Evolutionary conservation across 2,888 invertebrate genomes (phyloP).

Genomic region (Cinara cedri): DNA sequence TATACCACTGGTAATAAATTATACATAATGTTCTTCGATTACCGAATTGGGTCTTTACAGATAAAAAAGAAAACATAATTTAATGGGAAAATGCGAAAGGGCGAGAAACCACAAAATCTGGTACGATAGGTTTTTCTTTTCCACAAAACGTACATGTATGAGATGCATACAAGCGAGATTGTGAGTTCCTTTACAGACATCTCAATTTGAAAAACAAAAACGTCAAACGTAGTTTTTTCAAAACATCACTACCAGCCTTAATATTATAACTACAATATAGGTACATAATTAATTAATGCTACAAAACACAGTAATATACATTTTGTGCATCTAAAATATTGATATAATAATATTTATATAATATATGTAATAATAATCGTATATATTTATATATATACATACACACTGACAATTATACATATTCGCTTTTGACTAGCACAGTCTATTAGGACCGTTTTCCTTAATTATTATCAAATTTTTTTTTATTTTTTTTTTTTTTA

Average conservation of each 20-base stretch:
- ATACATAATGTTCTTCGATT: background rate
- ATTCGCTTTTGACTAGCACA: constrained; percentile 50
- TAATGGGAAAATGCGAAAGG: background rate
- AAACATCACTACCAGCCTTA: constrained; percentile 10
- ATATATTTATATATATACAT: constrained; percentile 28
- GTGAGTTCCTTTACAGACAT: constrained; percentile 51
- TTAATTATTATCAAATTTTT: constrained; percentile 24
- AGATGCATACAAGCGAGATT: constrained; percentile 48
- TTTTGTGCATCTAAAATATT: constrained; percentile 50
- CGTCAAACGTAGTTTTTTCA: constrained; percentile 14
- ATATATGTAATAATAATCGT: background rate
- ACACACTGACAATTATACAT: background rate
- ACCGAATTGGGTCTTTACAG: constrained; percentile 29
- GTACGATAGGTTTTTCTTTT: constrained; percentile 8
- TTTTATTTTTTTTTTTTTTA: background rate
- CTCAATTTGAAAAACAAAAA: constrained; percentile 28
- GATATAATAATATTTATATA: background rate
- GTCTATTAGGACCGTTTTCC: constrained; percentile 39
- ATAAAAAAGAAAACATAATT: constrained; percentile 10
- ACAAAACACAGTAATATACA: constrained; percentile 51
- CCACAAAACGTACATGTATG: constrained; percentile 19
- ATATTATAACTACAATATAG: background rate
- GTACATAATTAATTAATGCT: constrained; percentile 30
- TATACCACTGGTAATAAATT: background rate
- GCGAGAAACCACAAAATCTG: constrained; percentile 50